Conservation (phyloP, 2,888 invertebrate species). For the Anthoptus insignis region DNA sequence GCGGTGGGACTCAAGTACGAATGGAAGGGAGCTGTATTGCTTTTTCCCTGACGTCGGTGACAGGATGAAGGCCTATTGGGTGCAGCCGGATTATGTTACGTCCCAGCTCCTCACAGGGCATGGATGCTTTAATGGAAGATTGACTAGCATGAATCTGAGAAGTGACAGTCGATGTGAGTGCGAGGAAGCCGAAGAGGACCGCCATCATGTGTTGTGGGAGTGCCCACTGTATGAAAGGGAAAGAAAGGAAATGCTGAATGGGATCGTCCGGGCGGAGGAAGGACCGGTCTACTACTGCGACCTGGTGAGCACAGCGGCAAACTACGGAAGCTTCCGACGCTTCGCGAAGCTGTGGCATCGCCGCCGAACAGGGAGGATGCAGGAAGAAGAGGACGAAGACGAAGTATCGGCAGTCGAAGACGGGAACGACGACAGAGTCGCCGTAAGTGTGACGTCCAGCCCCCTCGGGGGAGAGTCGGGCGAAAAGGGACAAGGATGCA, state of each 20-base stretch:
- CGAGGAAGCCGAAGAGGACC: conserved; percentile 21
- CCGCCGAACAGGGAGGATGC: too few species aligned
- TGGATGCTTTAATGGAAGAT: conserved; percentile 45
- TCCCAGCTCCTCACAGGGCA: conserved; percentile 50
- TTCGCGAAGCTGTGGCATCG: neutral
- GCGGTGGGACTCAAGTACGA: conserved; percentile 39
- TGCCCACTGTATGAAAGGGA: conserved; percentile 25
- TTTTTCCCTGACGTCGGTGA: conserved; percentile 51
- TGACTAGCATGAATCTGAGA: conserved; percentile 40
- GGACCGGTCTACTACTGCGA: conserved; percentile 20
- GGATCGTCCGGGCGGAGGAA: neutral
- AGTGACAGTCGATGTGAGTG: conserved; percentile 36
- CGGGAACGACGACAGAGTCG: neutral
- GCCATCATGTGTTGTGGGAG: conserved; percentile 37
- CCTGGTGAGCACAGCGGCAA: neutral
- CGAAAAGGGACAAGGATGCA: neutral
- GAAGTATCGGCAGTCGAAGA: too few species aligned
- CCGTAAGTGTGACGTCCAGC: neutral
- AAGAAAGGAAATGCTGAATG: neutral
- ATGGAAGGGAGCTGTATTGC: conserved; percentile 43
- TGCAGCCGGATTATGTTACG: conserved; percentile 48
- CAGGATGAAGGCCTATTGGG: conserved; percentile 42
- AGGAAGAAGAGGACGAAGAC: too few species aligned
- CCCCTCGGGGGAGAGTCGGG: neutral
- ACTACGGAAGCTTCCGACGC: neutral